A percentile compares a stretch with the other conserved stretches of the same genome.
phyloP scores from a whole-genome alignment of 35 echinoderm and acorn worm species.

The Hemicentrotus pulcherrimus region DNA sequence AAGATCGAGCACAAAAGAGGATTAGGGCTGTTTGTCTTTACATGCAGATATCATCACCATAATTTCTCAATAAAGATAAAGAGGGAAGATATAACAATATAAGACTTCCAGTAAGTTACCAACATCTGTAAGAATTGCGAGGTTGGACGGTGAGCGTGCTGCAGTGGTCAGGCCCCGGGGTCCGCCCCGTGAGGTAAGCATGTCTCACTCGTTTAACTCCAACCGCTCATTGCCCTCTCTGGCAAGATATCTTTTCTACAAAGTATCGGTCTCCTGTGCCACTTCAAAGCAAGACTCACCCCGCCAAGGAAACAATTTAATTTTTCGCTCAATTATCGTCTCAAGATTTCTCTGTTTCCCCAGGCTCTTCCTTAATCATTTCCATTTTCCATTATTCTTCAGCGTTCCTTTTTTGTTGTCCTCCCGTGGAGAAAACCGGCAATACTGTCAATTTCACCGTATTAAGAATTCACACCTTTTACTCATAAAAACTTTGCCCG shows the following conservation, averaged over 20 bases:
- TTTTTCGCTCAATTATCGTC: slow-evolving; percentile 69
- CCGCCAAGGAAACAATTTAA: slow-evolving; percentile 63
- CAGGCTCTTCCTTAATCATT: slow-evolving; percentile 54
- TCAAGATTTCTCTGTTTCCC: slow-evolving; percentile 35
- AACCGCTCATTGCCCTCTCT: neutral
- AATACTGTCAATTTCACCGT: neutral
- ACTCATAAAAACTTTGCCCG: neutral
- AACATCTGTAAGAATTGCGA: neutral
- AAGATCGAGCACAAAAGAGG: too few relatives aligned
- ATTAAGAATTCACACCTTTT: slow-evolving; percentile 16
- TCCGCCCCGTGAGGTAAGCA: slow-evolving; percentile 23
- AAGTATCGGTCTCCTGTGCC: slow-evolving; percentile 2
- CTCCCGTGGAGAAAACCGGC: neutral
- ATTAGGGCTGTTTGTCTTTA: neutral
- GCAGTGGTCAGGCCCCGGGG: neutral
- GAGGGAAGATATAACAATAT: neutral
- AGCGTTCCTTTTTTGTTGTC: neutral
- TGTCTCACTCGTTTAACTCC: slow-evolving; percentile 32
- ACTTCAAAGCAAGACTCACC: slow-evolving; percentile 47
- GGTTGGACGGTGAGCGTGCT: neutral
- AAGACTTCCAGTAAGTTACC: neutral
- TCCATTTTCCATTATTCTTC: slow-evolving; percentile 42
- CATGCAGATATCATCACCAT: neutral
- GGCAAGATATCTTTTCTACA: neutral
- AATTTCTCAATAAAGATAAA: neutral